Conservation (phyloP, 2,797 vertebrate genomes). For the Anas flavirostris region DNA sequence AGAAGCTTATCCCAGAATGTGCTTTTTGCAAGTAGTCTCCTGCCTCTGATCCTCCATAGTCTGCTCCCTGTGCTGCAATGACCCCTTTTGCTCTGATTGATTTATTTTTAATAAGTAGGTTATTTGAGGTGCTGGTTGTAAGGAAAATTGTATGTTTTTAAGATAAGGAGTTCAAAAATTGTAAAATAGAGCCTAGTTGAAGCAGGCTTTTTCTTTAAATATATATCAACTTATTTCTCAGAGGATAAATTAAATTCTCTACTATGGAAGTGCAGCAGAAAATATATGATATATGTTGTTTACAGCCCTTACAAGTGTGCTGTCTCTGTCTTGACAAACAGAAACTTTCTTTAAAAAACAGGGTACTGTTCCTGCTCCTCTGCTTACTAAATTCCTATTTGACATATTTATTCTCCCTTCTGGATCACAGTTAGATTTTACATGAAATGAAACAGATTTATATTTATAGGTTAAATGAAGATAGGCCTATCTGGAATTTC, state of each 20-base stretch:
- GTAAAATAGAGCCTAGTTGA: background rate
- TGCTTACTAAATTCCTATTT: background rate
- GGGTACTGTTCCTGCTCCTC: background rate
- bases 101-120: background rate
- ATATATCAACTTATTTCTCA: background rate
- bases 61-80: background rate
- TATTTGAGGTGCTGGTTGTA: background rate
- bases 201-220: background rate
- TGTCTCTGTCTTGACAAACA: background rate
- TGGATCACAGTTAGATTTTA: constrained; percentile 9
- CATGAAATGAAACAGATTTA: constrained; percentile 20
- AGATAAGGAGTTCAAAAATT: background rate
- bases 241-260: background rate
- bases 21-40: background rate
- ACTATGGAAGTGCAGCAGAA: background rate
- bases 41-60: background rate
- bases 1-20: background rate
- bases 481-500: background rate
- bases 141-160: background rate
- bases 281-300: background rate
- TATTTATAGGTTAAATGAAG: constrained; percentile 25
- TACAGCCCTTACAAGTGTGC: background rate
- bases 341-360: background rate
- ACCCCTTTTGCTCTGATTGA: background rate
- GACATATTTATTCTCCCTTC: background rate